Evolutionary conservation across 2,888 invertebrate genomes (phyloP), one percentile per base, ranked within the genome.

Genomic region (Miltochrista miniata): DNA sequence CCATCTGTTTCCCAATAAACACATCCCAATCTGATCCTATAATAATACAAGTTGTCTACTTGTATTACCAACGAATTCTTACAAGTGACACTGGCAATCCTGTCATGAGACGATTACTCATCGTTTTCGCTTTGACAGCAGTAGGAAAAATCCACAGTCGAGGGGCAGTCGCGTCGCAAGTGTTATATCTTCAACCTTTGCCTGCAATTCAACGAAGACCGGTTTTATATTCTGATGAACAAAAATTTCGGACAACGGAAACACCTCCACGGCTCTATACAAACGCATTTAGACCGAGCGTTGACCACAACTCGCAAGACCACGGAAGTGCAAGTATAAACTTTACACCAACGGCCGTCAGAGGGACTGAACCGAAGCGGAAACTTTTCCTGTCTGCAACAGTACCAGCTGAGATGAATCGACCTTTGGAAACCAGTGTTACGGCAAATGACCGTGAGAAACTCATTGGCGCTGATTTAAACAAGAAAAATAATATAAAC

Each of bases 1-100:
- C 65, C 74, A 79, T 71, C 73, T 78, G 77, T 80, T 79, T 79
- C 68, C 59, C 65, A 65, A 74, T 65, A 58, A 75, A 69, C 76
- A 79, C 72, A 74, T 70, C 68, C 64, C 68, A 58, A 48, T 49
- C 51, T 48, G 49, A 52, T 51, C 45, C 39, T 34, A 51, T 51
- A 51, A 56, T 51, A 50, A 43, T 35, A 43, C 34, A 30, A 49
- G 13, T 30, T 49, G 5, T 34, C 2, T 7, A 40, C 3, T 35
- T 37, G 24, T 9, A 34, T 24, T 10, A 43, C 18, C 4, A 12
- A 34, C 18, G 33, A 34, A 43, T 24, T 43, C 18, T 31, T 35
- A 35, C 24, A 24, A 49, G 38, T 39, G 45, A 36, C 14, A 30
- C 13, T 39, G 13, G 39, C 44, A 44, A 36, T 24, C 57, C 57